Evolutionary conservation across 2,113 vertebrate genomes (phyloP).

Genomic region (Microcebus jonahi): DNA sequence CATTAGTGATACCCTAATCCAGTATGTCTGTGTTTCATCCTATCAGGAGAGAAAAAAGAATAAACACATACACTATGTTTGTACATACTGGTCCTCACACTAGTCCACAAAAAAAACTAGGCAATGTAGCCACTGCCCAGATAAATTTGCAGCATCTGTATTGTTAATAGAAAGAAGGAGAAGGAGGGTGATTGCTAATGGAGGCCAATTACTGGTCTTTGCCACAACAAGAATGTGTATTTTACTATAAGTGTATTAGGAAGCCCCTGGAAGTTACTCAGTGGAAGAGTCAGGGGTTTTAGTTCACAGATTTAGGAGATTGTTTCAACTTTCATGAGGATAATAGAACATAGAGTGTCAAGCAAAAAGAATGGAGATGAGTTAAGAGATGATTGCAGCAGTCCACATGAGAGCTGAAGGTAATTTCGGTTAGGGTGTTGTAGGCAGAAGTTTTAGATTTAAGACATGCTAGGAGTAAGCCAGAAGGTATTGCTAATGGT

Average conservation of each 20-base stretch:
- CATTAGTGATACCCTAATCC: not conserved
- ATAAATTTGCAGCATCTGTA: not conserved
- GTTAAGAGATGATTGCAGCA: not conserved
- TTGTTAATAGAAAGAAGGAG: not conserved
- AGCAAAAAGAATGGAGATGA: not conserved
- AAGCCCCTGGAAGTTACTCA: not conserved
- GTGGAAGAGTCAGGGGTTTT: not conserved
- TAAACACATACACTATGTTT: not conserved
- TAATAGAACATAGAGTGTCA: not conserved
- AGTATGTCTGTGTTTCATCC: not conserved
- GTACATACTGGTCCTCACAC: rapidly evolving
- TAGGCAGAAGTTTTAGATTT: not conserved
- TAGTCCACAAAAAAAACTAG: not conserved
- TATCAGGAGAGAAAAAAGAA: not conserved
- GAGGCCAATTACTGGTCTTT: not conserved
- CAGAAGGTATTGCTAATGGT: not conserved
- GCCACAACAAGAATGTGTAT: not conserved
- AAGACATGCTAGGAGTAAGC: not conserved
- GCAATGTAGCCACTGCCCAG: not conserved
- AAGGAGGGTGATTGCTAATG: not conserved
- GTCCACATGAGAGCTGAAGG: not conserved
- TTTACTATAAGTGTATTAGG: not conserved
- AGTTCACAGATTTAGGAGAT: not conserved
- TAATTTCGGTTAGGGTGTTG: not conserved
- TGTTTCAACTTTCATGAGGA: not conserved